Conservation (phyloP, 1,140 invertebrate genomes). For the Lithobius niger region DNA sequence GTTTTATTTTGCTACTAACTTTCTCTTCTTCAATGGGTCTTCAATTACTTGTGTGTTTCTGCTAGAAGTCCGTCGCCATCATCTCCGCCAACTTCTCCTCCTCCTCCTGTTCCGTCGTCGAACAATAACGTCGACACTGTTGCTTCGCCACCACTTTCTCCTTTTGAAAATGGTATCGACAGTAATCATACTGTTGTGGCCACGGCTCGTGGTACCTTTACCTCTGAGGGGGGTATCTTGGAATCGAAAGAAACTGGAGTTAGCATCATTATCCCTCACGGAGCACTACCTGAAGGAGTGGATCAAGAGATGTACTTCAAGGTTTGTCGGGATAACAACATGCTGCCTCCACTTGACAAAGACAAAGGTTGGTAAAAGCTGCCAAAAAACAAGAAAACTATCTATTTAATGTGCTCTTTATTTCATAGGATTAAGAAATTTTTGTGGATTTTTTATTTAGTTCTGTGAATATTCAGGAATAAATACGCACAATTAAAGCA, state of each 20-base stretch:
- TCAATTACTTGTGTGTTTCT: no score
- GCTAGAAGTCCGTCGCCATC: no score
- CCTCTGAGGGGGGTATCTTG: constrained; percentile 62
- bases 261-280: constrained; percentile 69
- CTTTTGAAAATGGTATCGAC: neutral
- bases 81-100: no score
- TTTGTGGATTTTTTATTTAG: constrained; percentile 14
- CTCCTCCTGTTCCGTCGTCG: neutral
- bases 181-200: constrained; percentile 31
- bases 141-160: neutral
- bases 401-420: neutral
- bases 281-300: constrained; percentile 62
- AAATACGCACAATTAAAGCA: no score
- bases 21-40: no score
- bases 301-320: constrained; percentile 91
- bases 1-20: no score
- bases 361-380: constrained; percentile 50
- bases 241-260: constrained; percentile 79
- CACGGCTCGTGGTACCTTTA: constrained; percentile 52
- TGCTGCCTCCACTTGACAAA: constrained; percentile 65
- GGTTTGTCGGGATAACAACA: constrained; percentile 49
- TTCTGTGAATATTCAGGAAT: no score
- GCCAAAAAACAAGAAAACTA: neutral
- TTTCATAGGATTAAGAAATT: no score
- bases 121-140: neutral